Conservation (phyloP, 2,888 invertebrate species). For the Catocala nupta region DNA sequence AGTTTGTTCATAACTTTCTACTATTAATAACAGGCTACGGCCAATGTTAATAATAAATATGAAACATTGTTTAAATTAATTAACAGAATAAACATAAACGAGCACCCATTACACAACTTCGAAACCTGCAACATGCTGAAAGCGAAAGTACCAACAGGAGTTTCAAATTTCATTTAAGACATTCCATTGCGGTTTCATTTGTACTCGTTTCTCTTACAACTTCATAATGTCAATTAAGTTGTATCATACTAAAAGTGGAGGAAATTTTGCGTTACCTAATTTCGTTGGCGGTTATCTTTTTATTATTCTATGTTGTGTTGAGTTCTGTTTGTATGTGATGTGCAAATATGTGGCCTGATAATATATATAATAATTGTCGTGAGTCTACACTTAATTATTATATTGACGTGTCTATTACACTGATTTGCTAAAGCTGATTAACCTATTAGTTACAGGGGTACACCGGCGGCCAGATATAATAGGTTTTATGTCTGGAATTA, state of each 20-base stretch:
- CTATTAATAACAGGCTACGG: too few species aligned
- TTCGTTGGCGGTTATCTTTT: not conserved
- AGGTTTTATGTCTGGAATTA: too few species aligned
- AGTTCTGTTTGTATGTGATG: not conserved
- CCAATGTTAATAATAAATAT: not conserved
- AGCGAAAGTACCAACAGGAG: slow-evolving; percentile 17
- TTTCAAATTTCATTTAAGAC: slow-evolving; percentile 33
- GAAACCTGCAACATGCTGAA: slow-evolving; percentile 20
- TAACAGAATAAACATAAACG: slow-evolving; percentile 1
- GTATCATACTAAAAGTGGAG: slow-evolving; percentile 2
- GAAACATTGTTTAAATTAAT: not conserved
- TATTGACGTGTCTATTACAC: too few species aligned
- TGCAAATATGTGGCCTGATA: not conserved
- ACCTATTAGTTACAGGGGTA: too few species aligned
- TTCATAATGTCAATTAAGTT: slow-evolving; percentile 14
- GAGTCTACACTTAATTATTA: too few species aligned
- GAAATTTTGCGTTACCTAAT: slow-evolving; percentile 3
- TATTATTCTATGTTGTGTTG: not conserved
- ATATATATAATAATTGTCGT: not conserved
- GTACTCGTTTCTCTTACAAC: slow-evolving; percentile 11
- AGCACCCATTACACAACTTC: slow-evolving; percentile 21
- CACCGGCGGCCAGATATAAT: too few species aligned
- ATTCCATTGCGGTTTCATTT: slow-evolving; percentile 23
- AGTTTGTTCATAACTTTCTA: too few species aligned
- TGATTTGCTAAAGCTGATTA: too few species aligned